These are phyloP conservation scores for Lasiommata megera DNA, from an alignment of 2,888 invertebrate genomes.

Conservation along the genomic window DNA sequence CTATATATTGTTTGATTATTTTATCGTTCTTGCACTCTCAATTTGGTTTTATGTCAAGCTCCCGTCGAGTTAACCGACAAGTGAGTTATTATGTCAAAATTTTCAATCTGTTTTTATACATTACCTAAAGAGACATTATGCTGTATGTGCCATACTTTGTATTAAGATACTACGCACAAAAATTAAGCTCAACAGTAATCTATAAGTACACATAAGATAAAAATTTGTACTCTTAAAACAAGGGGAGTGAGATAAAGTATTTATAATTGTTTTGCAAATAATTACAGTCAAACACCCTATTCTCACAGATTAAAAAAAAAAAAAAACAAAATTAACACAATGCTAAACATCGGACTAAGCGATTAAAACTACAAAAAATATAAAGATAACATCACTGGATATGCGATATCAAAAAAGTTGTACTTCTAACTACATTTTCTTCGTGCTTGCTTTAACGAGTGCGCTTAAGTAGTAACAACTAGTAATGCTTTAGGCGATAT, in stretches of 20 bases:
- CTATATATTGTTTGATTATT: too few species aligned
- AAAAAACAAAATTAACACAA: constrained; percentile 12
- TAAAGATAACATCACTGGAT: background rate
- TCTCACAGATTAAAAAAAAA: constrained; percentile 3
- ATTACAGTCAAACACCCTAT: constrained; percentile 13
- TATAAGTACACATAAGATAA: background rate
- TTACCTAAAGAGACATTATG: background rate
- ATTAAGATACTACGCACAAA: background rate
- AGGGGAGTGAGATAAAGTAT: background rate
- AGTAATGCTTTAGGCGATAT: constrained; percentile 60
- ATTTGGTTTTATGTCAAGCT: too few species aligned
- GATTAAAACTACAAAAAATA: background rate
- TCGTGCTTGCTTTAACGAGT: constrained; percentile 61
- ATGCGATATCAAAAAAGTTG: constrained; percentile 6
- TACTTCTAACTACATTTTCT: constrained; percentile 4
- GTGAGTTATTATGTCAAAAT: too few species aligned
- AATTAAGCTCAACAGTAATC: background rate
- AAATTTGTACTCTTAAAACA: background rate
- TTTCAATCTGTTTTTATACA: too few species aligned
- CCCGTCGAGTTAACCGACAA: too few species aligned
- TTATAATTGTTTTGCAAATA: background rate
- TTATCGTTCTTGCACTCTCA: too few species aligned
- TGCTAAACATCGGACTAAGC: constrained; percentile 13
- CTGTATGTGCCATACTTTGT: background rate
- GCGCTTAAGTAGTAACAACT: constrained; percentile 61